These are phyloP conservation scores for Nyctereutes procyonoides DNA, from an alignment of 2,113 vertebrate species.

Conservation along the genomic window DNA sequence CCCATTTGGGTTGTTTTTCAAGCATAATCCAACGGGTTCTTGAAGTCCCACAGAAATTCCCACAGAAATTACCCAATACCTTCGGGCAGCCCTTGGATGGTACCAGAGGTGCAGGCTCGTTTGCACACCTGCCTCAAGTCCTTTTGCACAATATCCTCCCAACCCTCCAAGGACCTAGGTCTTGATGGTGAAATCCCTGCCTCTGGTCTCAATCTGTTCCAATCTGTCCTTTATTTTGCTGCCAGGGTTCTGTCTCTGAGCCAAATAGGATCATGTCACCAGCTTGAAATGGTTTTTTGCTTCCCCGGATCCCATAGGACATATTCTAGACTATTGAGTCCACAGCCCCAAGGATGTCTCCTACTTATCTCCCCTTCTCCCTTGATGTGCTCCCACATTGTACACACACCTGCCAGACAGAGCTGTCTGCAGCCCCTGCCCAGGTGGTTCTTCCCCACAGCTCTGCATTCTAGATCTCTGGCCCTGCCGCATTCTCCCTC, in stretches of 20 bases:
- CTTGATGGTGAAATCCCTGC: background rate
- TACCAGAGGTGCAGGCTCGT: background rate
- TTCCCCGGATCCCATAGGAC: background rate
- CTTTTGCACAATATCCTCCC: background rate
- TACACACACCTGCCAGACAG: background rate
- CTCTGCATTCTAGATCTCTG: background rate
- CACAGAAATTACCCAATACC: background rate
- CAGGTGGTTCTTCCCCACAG: background rate
- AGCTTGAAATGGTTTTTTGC: background rate
- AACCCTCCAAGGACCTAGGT: background rate
- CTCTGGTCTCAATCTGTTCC: background rate
- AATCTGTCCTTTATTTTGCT: background rate
- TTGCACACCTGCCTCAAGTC: background rate
- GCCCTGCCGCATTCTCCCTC: background rate
- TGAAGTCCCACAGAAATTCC: background rate
- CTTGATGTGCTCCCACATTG: background rate
- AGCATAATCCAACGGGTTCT: background rate
- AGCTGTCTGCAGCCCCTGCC: background rate
- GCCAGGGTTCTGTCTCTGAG: slow-evolving; percentile 1
- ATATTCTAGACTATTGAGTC: background rate
- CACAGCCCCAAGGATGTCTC: background rate
- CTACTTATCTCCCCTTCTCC: background rate
- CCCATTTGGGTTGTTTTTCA: slow-evolving; percentile 44
- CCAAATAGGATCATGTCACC: background rate
- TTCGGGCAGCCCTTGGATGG: background rate